phyloP scores from a whole-genome alignment of 2,888 invertebrate genomes.

The Campaea margaritaria region DNA sequence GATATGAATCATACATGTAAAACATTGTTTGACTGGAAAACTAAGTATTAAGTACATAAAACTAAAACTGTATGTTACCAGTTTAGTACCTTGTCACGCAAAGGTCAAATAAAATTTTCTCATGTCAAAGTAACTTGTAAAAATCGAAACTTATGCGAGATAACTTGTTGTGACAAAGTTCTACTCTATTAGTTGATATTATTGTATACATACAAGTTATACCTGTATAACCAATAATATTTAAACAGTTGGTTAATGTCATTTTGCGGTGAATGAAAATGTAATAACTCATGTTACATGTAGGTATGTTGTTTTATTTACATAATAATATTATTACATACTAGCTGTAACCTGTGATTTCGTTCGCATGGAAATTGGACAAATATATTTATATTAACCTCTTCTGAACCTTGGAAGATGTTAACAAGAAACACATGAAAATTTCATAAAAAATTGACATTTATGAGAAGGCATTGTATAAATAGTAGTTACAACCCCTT shows the following conservation, averaged over 20 bases:
- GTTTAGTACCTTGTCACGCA: background rate
- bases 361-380: too few relatives aligned
- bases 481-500: too few relatives aligned
- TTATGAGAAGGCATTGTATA: too few relatives aligned
- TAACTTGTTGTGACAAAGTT: conserved; percentile 5
- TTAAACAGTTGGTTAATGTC: conserved; percentile 43
- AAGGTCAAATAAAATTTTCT: background rate
- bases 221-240: conserved; percentile 40
- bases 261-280: conserved; percentile 16
- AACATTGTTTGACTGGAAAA: conserved; percentile 2
- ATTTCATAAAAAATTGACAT: too few relatives aligned
- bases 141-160: background rate
- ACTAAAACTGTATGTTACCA: background rate
- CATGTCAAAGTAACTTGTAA: background rate
- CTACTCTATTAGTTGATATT: background rate
- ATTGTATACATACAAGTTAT: background rate
- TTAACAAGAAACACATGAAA: too few relatives aligned
- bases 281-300: conserved; percentile 16
- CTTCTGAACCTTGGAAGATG: too few relatives aligned
- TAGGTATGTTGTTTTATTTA: too few relatives aligned
- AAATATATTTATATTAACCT: too few relatives aligned
- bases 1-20: conserved; percentile 2
- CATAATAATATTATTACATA: conserved; percentile 2
- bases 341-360: too few relatives aligned
- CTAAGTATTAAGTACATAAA: background rate